phyloP scores from a whole-genome alignment of 2,888 invertebrate genomes.

The Agriopis leucophaearia region DNA sequence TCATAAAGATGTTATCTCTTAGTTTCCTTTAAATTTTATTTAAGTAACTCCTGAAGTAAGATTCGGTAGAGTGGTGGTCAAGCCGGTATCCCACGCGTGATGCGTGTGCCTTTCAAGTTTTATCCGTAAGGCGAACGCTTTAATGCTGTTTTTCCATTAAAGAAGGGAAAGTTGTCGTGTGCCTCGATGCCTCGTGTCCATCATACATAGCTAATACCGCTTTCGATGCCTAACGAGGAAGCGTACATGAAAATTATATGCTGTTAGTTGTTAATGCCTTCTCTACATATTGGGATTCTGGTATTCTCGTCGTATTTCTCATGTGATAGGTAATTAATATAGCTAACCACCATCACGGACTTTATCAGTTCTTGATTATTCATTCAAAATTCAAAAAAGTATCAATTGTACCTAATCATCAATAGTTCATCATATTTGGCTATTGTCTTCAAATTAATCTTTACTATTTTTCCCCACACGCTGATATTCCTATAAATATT shows the following conservation, averaged over 20 bases:
- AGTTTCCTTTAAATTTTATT: constrained; percentile 23
- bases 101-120: constrained; percentile 65
- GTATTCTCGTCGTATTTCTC: constrained; percentile 6
- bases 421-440: not conserved
- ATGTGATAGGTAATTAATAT: not conserved
- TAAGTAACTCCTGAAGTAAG: constrained; percentile 36
- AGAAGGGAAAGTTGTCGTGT: constrained; percentile 81
- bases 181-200: constrained; percentile 69
- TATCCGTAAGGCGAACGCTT: constrained; percentile 67
- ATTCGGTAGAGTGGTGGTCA: constrained; percentile 55
- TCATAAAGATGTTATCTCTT: not conserved
- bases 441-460: not conserved
- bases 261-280: constrained; percentile 36
- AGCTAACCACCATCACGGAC: not conserved
- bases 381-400: not conserved
- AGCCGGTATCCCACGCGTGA: constrained; percentile 61
- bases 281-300: constrained; percentile 14
- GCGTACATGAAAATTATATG: constrained; percentile 58
- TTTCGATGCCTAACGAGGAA: constrained; percentile 80
- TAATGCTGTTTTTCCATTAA: constrained; percentile 81
- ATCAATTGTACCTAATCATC: not conserved
- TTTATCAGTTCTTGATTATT: not conserved
- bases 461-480: not conserved
- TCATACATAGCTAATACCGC: constrained; percentile 79
- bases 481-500: not conserved